These are phyloP conservation scores for Centrocercus urophasianus DNA, from an alignment of 2,113 vertebrate species.

Conservation along the genomic window DNA sequence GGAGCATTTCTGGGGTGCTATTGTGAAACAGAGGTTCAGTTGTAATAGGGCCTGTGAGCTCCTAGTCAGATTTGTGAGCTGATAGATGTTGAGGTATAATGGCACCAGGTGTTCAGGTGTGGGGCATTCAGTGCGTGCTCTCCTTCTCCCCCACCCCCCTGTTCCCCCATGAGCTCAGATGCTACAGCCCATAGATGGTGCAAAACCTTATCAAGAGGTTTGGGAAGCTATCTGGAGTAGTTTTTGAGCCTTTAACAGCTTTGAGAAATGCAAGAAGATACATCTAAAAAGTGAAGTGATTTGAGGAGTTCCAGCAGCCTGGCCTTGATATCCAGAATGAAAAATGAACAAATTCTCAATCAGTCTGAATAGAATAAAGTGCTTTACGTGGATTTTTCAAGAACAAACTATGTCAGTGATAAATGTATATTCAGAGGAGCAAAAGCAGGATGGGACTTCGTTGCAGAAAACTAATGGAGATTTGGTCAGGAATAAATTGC, in stretches of 20 bases:
- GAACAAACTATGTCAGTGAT: background rate
- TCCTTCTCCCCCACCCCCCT: background rate
- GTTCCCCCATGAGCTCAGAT: too few relatives aligned
- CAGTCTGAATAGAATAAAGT: background rate
- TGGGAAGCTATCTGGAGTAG: background rate
- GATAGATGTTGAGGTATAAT: fast-evolving
- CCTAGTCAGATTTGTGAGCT: background rate
- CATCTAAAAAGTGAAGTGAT: too few relatives aligned
- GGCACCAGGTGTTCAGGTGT: background rate
- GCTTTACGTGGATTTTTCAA: too few relatives aligned
- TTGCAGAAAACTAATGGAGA: background rate
- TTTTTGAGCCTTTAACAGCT: background rate
- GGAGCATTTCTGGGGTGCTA: background rate
- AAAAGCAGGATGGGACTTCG: background rate
- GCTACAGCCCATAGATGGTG: background rate
- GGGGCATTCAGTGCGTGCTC: background rate
- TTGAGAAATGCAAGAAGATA: too few relatives aligned
- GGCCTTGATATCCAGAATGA: background rate
- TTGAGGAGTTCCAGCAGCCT: background rate
- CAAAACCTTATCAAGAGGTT: too few relatives aligned
- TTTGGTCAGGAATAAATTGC: background rate
- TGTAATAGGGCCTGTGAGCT: background rate
- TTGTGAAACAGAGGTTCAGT: background rate
- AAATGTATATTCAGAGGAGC: background rate
- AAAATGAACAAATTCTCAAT: background rate